Base-by-base conservation (phyloP, 2,113 vertebrate species). In the Hydrochoerus hydrochaeris region DNA sequence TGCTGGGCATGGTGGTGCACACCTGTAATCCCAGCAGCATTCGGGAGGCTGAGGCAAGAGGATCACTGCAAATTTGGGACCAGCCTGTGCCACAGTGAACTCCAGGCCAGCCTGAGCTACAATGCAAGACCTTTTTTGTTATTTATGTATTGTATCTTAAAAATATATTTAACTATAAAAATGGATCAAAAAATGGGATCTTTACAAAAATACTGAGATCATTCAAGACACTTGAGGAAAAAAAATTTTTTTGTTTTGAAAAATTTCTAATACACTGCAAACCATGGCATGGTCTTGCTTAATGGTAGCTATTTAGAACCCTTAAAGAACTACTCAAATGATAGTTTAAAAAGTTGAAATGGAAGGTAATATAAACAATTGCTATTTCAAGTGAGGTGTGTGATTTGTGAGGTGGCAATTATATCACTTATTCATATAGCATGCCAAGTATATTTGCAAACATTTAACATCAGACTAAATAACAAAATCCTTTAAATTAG, bases 311-410 rank as follows among this genome's bases (percentile, higher is more conserved):
- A 12, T 88, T 83, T 85, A 30, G 54, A 84, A 91, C 44, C 49
- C 87, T 84, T 87, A 83, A 84, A 83, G 38, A 91, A 24, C 30
- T 73, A 89, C 57, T 73, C 30, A 80, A 71, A 46, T 85, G n/a
- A 89, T 94, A n/a, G n/a, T 26, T 95, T 92, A 92, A 69, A 92
- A 85, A 71, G 17, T 32, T 5, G 75, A 73, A 71, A 90, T 52
- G 49, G 44, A 44, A 60, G 57, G 63, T 44, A 85, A 62, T 67
- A 81, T 28, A 7, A 62, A 67, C 32, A 90, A 65, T 62, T 87
- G 57, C 57, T 90, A 63, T 58, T 91, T 60, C 86, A 91, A 52
- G 32, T 67, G 88, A 60, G 78, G 77, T 94, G 26, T 83, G 9
- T 44, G 75, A 91, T 87, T 58, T 82, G 14, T 91, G 46, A 81